Evolutionary conservation across 1,140 invertebrate species (phyloP), one percentile per base, ranked within the genome.

Genomic region (Aricia agestis): DNA sequence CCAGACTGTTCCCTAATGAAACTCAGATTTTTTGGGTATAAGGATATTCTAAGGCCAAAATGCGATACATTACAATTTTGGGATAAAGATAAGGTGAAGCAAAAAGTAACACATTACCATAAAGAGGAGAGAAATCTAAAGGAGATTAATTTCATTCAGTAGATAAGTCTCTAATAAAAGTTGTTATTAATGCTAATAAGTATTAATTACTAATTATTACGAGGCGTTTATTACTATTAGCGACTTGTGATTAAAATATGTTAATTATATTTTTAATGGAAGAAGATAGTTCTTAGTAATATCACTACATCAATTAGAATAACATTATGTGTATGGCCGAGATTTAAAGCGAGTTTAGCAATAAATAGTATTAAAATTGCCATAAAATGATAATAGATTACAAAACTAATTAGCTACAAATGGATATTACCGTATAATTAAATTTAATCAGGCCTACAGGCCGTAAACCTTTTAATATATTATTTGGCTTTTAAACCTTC

Each of bases 1-100:
- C 72, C 73, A 77, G 72, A 77, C 76, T 81, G 82, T 82, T 76
- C 74, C 77, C 78, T 87, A 86, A 89, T 84, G 83, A 86, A 89
- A 87, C 76, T 52, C 78, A 18, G 25, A 70, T 68, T 80, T 83
- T 83, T 86, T 83, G 71, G 45, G 45, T n/a, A 42, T 42, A 42
- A 42, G 41, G 45, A 52, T 52, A 52, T 52, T 77, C 73, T 70
- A 25, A 63, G 19, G 36, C 41, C 57, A 71, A 69, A 72, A 70
- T 73, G 69, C 66, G 65, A 52, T 52, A 52, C 6, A 11, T 4
- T 52, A 52, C 5, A 52, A 15, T 83, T 83, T 86, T 83, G 71
- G 45, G 45, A 52, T 52, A 52, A 15, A 15, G 45, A 11, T 52
- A 52, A 13, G 76, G 72, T 70, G 15, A 66, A 18, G 36, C 41